phyloP scores from a whole-genome alignment of 2,888 invertebrate genomes.

The Catocala nupta region DNA sequence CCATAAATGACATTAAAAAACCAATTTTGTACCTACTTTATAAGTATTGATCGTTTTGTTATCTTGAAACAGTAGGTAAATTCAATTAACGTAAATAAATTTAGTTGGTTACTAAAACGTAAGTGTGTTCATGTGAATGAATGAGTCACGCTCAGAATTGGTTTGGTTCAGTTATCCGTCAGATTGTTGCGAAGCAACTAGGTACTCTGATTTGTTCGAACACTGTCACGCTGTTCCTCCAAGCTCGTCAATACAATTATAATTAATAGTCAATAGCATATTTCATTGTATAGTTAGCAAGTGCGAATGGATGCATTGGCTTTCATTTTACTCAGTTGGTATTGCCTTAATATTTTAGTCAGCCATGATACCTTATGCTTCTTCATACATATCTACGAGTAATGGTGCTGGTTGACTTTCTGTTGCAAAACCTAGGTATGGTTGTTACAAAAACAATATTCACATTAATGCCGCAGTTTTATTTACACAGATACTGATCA shows the following conservation, averaged over 20 bases:
- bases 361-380: no score
- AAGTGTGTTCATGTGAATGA: constrained; percentile 78
- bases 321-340: no score
- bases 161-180: constrained; percentile 74
- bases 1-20: background rate
- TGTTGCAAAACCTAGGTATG: constrained; percentile 32
- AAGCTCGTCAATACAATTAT: no score
- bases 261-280: no score
- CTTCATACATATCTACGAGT: background rate
- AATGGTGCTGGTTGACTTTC: constrained; percentile 21
- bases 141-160: constrained; percentile 80
- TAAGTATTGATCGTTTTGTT: constrained; percentile 22
- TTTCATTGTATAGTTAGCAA: no score
- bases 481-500: constrained; percentile 51
- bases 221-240: background rate
- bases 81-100: constrained; percentile 57
- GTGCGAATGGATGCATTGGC: no score
- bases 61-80: constrained; percentile 46
- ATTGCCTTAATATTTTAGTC: no score
- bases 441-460: constrained; percentile 30
- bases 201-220: constrained; percentile 15
- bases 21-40: background rate
- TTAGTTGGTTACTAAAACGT: constrained; percentile 64
- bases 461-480: constrained; percentile 40
- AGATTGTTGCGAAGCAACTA: constrained; percentile 60